Conservation (phyloP, 37 sponge, comb jelly and placozoan species). For the Haliclona indistincta region DNA sequence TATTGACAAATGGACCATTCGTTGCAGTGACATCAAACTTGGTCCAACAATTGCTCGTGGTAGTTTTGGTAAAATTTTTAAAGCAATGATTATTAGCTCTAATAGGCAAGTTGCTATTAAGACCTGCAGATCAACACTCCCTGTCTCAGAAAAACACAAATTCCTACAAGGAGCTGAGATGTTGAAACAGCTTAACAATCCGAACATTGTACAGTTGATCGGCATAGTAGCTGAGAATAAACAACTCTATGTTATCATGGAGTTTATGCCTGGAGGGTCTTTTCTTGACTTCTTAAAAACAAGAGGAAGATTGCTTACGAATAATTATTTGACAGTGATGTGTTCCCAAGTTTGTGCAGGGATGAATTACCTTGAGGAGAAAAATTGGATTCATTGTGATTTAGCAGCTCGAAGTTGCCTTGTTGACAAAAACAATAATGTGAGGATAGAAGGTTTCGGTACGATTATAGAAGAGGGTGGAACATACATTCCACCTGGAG, state of each 20-base stretch:
- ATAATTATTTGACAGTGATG: slow-evolving; percentile 56
- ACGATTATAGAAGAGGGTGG: slow-evolving; percentile 74
- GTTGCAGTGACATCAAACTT: slow-evolving; percentile 27
- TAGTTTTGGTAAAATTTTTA: slow-evolving; percentile 89
- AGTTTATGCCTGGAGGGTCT: slow-evolving; percentile 92
- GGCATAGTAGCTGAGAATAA: slow-evolving; percentile 88
- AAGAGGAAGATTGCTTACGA: slow-evolving; percentile 41
- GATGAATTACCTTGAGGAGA: slow-evolving; percentile 66
- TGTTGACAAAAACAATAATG: slow-evolving; percentile 41
- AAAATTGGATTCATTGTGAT: slow-evolving; percentile 83
- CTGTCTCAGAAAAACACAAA: slow-evolving; percentile 68
- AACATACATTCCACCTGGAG: slow-evolving; percentile 59
- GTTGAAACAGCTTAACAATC: slow-evolving; percentile 90
- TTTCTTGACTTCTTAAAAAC: slow-evolving; percentile 85
- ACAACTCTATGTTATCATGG: slow-evolving; percentile 93
- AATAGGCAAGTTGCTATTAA: slow-evolving; percentile 77
- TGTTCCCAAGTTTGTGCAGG: slow-evolving; percentile 68
- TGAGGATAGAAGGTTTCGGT: slow-evolving; percentile 84
- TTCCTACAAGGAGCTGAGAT: slow-evolving; percentile 94
- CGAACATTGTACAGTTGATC: slow-evolving; percentile 88
- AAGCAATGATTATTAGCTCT: slow-evolving; percentile 34
- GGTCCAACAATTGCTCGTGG: slow-evolving; percentile 71
- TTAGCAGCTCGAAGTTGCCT: slow-evolving; percentile 84
- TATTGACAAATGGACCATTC: slow-evolving; percentile 62
- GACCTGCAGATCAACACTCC: slow-evolving; percentile 67